Conservation (phyloP, 2,797 vertebrate species). For the Amphiprion clarkii region DNA sequence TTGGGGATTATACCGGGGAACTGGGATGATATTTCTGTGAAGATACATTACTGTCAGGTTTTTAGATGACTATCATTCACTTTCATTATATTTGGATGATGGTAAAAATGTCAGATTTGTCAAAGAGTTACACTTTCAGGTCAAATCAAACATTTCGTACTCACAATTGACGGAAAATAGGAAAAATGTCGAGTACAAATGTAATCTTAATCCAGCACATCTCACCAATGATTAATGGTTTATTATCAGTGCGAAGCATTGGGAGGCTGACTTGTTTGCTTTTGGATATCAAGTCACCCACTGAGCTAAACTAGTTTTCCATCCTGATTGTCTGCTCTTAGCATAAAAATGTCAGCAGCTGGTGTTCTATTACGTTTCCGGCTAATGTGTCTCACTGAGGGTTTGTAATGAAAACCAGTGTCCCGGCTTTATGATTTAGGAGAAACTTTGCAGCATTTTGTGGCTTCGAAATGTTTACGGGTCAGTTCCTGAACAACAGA, state of each 20-base stretch:
- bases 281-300: conserved; percentile 16
- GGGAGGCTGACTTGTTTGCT: conserved; percentile 32
- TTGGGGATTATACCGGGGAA: too few relatives aligned
- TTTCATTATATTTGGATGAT: neutral
- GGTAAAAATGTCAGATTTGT: neutral
- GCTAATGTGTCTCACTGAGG: neutral
- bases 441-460: neutral
- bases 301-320: conserved; percentile 10
- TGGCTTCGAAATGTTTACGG: conserved; percentile 7
- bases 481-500: conserved; percentile 20
- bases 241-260: conserved; percentile 35
- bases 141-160: neutral
- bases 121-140: neutral
- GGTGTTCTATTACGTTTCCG: conserved; percentile 6
- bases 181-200: neutral
- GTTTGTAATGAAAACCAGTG: conserved; percentile 14
- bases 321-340: conserved; percentile 4
- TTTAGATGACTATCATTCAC: too few relatives aligned
- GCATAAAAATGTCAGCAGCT: neutral
- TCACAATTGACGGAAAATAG: neutral
- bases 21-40: too few relatives aligned
- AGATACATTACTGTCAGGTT: too few relatives aligned
- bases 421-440: conserved; percentile 1
- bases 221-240: conserved; percentile 16
- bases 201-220: neutral